phyloP scores from a whole-genome alignment of 2,797 vertebrate species.

The Megaceryle alcyon region DNA sequence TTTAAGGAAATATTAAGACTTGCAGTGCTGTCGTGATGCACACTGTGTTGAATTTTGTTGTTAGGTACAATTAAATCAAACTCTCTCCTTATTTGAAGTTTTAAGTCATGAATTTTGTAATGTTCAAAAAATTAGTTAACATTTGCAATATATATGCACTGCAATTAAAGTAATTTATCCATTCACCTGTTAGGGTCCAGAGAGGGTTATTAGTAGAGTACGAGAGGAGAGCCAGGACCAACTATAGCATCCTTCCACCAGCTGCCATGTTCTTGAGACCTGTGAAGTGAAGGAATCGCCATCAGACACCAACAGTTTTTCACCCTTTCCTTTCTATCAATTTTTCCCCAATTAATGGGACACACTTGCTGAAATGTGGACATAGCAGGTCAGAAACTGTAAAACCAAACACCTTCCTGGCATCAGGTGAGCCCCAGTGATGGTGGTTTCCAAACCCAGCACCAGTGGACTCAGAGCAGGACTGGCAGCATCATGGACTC shows the following conservation, averaged over 20 bases:
- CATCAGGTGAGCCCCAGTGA: fast-evolving
- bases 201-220: fast-evolving
- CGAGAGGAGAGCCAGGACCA: background rate
- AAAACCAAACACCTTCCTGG: fast-evolving
- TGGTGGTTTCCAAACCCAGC: fast-evolving
- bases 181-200: background rate
- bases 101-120: fast-evolving
- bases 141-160: fast-evolving
- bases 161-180: background rate
- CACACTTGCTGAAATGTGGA: fast-evolving
- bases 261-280: fast-evolving
- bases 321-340: fast-evolving
- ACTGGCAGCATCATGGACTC: fast-evolving
- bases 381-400: background rate
- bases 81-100: background rate
- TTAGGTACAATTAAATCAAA: background rate
- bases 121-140: background rate
- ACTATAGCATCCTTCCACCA: fast-evolving
- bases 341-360: fast-evolving
- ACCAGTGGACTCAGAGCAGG: fast-evolving
- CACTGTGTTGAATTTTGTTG: background rate
- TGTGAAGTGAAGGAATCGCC: fast-evolving
- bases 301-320: fast-evolving
- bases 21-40: background rate
- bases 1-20: background rate